phyloP scores from a whole-genome alignment of 2,797 vertebrate species.

The Ciconia nigra region DNA sequence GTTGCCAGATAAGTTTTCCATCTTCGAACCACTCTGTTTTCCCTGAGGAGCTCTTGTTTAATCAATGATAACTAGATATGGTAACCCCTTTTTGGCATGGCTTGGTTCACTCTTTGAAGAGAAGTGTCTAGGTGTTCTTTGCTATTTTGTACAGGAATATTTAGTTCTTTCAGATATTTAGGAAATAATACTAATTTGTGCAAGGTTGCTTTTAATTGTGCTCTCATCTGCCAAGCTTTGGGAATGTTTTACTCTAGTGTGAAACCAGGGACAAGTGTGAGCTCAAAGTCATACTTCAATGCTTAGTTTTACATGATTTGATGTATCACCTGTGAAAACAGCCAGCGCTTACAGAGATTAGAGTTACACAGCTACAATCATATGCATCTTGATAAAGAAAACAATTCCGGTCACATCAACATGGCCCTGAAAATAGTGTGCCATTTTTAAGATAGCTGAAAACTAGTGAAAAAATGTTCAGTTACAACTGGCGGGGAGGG shows the following conservation, averaged over 20 bases:
- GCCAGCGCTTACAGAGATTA: neutral
- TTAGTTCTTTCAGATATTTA: conserved; percentile 12
- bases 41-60: neutral
- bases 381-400: neutral
- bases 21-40: neutral
- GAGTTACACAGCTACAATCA: neutral
- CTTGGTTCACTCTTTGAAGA: neutral
- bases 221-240: neutral
- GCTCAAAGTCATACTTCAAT: neutral
- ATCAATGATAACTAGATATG: neutral
- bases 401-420: neutral
- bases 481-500: neutral
- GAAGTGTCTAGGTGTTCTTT: neutral
- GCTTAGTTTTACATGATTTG: neutral
- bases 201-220: conserved; percentile 8
- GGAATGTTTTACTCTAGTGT: neutral
- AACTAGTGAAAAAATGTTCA: neutral
- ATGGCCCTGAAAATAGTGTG: neutral
- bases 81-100: neutral
- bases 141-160: neutral
- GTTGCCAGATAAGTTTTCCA: neutral
- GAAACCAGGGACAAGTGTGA: neutral
- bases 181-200: neutral
- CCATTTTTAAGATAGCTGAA: neutral
- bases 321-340: neutral